A percentile compares a stretch with the other conserved stretches of the same genome.
These are phyloP conservation scores for Typhlomys cinereus DNA, from an alignment of 2,113 vertebrate genomes.

Conservation along the genomic window DNA sequence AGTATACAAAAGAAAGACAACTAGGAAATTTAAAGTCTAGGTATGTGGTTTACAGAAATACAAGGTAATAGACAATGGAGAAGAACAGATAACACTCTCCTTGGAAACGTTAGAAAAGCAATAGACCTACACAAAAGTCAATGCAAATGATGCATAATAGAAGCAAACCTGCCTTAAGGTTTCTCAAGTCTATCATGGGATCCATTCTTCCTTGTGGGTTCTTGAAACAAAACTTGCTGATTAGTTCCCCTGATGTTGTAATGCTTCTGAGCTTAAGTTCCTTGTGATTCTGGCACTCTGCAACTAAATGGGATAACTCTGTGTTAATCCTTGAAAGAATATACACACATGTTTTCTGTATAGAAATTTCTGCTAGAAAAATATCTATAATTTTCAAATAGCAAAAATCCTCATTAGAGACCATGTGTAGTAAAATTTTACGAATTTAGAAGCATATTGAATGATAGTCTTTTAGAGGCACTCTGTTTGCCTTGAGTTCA, in stretches of 20 bases:
- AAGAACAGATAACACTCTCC: neutral
- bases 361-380: neutral
- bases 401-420: slow-evolving; percentile 49
- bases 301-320: neutral
- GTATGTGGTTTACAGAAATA: neutral
- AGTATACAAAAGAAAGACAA: neutral
- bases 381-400: slow-evolving; percentile 21
- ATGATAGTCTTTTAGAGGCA: slow-evolving; percentile 6
- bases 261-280: neutral
- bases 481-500: slow-evolving; percentile 31
- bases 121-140: neutral
- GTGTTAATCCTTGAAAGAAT: slow-evolving; percentile 25
- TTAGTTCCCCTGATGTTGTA: neutral
- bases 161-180: neutral
- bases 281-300: neutral
- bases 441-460: slow-evolving; percentile 57
- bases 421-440: slow-evolving; percentile 25
- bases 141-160: neutral
- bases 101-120: neutral
- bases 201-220: neutral
- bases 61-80: neutral
- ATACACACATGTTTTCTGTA: neutral
- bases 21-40: slow-evolving; percentile 14
- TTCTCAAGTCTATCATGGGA: neutral
- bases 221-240: neutral